Evolutionary conservation across 2,888 invertebrate genomes (phyloP), one percentile per base, ranked within the genome.

Genomic region (Megaustenia siamemsis): DNA sequence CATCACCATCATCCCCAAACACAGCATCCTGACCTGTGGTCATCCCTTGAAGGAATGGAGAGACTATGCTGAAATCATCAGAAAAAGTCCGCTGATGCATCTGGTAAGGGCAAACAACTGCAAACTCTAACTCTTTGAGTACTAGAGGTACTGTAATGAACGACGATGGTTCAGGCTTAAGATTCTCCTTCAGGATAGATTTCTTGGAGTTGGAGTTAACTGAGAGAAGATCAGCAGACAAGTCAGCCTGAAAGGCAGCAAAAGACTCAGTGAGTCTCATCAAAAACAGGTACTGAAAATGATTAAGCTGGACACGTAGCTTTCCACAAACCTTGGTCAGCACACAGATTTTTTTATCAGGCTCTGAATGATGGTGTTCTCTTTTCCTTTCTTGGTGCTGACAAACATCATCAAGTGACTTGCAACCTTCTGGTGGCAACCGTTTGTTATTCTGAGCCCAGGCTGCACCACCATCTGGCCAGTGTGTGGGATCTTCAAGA

Each of bases 261-360:
- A 97, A 94, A 77, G 96, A 96, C 94, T 98, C 98, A 40, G 97
- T 95, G 90, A 98, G 95, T 81, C 98, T 95, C 94, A 98, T 94
- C 81, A 98, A 95, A 94, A 98, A 98, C 90, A 98, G 95, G 94
- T 96, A 96, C 95, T 98, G 98, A 94, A 97, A 98, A 94, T 98
- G 98, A 95, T 98, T 98, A 86, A 99, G 95, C 94, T 98, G 98
- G 5, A 75, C 32, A 10, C 82, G 43, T n/a, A 82, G 38, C 69
- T 84, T 84, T 35, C 80, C 75, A 28, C 56, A 38, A 2, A 80
- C 53, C 38, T 79, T 73, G 49, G 75, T 18, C 32, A 84, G 38
- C 18, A 84, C 40, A 45, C 84, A 84, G 15, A 80, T 45, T 21
- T 80, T 79, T 49, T n/a, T 66, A 12, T 83, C 77, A 18, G 71